phyloP scores from a whole-genome alignment of 2,113 vertebrate genomes.

The Otocyon megalotis region DNA sequence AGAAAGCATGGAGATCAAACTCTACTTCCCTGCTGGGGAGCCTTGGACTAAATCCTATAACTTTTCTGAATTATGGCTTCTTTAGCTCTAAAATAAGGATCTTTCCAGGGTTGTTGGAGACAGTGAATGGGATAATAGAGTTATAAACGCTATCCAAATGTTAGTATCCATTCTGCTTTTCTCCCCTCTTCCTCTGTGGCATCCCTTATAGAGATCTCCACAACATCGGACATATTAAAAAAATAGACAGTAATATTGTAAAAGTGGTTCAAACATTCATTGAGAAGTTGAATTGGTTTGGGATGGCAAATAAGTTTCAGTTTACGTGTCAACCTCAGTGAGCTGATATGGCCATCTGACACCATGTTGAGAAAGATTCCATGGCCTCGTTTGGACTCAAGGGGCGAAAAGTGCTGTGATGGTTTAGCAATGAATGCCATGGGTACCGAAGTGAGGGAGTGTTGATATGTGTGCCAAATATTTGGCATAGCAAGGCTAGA shows the following conservation, averaged over 20 bases:
- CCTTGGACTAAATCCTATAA: background rate
- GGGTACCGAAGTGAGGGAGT: background rate
- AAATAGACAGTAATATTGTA: background rate
- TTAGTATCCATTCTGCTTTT: background rate
- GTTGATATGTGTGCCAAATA: background rate
- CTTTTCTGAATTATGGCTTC: background rate
- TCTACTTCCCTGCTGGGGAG: background rate
- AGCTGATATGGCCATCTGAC: background rate
- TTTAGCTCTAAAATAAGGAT: background rate
- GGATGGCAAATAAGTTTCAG: background rate
- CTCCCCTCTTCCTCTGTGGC: background rate
- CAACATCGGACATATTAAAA: background rate
- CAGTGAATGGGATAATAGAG: background rate
- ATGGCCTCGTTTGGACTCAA: background rate
- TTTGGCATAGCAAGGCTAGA: constrained; percentile 30
- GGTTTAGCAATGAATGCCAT: background rate
- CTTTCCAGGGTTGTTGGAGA: background rate
- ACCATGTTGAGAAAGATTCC: background rate
- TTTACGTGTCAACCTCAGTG: background rate
- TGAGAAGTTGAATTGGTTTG: background rate
- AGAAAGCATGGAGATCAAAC: background rate
- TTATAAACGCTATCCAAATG: background rate
- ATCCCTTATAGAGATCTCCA: background rate
- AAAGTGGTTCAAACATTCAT: background rate
- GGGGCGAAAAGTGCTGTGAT: background rate